A percentile compares a stretch with the other conserved stretches of the same genome.
These are phyloP conservation scores for Acanthiza pusilla DNA, from an alignment of 2,797 vertebrate species.

Conservation along the genomic window DNA sequence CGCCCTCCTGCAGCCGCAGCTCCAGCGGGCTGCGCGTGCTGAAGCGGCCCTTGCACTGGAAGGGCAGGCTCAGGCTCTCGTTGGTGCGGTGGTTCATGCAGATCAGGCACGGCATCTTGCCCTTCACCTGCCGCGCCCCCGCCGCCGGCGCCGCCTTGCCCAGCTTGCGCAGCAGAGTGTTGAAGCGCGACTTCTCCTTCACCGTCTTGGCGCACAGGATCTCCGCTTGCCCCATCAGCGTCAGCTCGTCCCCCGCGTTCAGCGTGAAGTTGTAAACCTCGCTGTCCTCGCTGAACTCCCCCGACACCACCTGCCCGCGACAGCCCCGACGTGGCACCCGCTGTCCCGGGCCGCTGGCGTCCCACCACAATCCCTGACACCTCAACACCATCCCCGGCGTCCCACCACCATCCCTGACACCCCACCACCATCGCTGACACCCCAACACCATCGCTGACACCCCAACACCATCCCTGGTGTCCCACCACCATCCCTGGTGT, in stretches of 20 bases:
- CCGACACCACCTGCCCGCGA: conserved; percentile 87
- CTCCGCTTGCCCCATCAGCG: conserved; percentile 97
- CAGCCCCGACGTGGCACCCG: background rate
- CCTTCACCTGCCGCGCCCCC: conserved; percentile 67
- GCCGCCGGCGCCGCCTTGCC: conserved; percentile 77
- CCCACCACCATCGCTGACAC: background rate
- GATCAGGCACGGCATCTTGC: conserved; percentile 95
- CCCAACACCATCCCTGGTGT: no score
- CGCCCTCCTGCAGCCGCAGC: conserved; percentile 94
- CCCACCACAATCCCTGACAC: accelerated
- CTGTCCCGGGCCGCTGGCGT: background rate
- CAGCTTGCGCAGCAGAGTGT: conserved; percentile 85
- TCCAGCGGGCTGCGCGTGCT: conserved; percentile 95
- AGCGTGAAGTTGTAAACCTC: conserved; percentile 97
- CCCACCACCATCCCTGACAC: no score
- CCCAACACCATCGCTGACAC: accelerated
- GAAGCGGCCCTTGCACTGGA: conserved; percentile 94
- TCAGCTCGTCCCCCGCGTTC: conserved; percentile 94
- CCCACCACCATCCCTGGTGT: background rate
- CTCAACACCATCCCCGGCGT: background rate
- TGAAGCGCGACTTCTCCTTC: conserved; percentile 90
- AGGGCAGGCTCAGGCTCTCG: conserved; percentile 94
- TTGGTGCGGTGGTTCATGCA: conserved; percentile 99
- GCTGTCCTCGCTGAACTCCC: conserved; percentile 98
- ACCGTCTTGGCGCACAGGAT: conserved; percentile 90